These are phyloP conservation scores for Peromyscus polionotus DNA, from an alignment of 2,113 vertebrate species.

Conservation along the genomic window DNA sequence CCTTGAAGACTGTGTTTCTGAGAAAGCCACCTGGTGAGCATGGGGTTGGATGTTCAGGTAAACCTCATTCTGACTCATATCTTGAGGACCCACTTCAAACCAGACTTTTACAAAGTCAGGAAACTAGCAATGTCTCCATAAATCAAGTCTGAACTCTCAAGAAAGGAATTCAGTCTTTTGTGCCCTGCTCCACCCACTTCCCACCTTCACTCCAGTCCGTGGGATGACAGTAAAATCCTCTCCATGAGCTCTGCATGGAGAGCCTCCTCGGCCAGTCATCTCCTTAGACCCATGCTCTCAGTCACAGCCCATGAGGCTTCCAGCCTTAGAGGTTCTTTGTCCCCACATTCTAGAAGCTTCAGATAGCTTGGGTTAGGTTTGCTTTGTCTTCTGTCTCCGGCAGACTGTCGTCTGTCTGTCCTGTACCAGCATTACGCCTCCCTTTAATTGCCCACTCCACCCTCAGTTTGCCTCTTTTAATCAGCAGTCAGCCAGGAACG, in stretches of 20 bases:
- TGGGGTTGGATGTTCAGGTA: not conserved
- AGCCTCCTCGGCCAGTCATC: not conserved
- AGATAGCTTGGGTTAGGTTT: conserved; percentile 14
- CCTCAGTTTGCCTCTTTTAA: conserved; percentile 31
- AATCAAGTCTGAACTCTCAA: not conserved
- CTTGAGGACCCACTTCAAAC: not conserved
- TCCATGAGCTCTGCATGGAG: not conserved
- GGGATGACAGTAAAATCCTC: not conserved
- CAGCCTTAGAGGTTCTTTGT: not conserved
- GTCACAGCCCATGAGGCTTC: not conserved
- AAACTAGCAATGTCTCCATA: not conserved
- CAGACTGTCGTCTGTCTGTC: not conserved
- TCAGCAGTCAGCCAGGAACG: conserved; percentile 48
- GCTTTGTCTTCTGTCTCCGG: conserved; percentile 21
- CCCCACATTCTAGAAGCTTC: not conserved
- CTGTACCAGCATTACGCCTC: not conserved
- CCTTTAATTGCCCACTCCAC: not conserved
- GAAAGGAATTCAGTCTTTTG: not conserved
- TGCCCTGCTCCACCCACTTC: not conserved
- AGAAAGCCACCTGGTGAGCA: not conserved
- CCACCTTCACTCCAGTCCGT: conserved; percentile 15
- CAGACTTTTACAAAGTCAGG: not conserved
- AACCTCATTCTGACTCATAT: not conserved
- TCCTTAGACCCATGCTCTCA: conserved; percentile 2
- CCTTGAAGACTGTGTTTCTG: not conserved